These are phyloP conservation scores for Chionodraco myersi DNA, from an alignment of 2,113 vertebrate species.

Conservation along the genomic window DNA sequence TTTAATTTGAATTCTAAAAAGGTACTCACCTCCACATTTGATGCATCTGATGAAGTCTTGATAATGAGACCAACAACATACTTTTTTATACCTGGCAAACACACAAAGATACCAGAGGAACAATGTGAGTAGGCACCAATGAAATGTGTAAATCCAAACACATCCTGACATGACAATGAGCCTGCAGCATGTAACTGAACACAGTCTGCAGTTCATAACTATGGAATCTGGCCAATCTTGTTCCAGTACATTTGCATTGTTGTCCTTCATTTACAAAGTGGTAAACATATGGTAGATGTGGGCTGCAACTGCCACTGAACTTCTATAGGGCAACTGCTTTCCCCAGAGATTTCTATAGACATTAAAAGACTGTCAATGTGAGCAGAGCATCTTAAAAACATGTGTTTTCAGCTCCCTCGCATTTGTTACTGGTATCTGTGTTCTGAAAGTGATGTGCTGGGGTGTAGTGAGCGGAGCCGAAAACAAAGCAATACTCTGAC, in stretches of 20 bases:
- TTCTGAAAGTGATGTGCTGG: constrained; percentile 45
- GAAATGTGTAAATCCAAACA: constrained; percentile 10
- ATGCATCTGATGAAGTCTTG: constrained; percentile 97
- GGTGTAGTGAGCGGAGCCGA: constrained; percentile 70
- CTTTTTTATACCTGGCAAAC: constrained; percentile 95
- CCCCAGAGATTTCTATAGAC: constrained; percentile 31
- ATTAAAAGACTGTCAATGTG: constrained; percentile 50
- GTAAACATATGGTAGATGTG: constrained; percentile 25
- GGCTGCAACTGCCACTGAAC: constrained; percentile 58
- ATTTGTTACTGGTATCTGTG: constrained; percentile 28
- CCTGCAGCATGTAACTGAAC: constrained; percentile 51
- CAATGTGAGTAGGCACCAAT: constrained; percentile 18
- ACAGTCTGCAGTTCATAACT: constrained; percentile 38
- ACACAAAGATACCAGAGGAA: constrained; percentile 53
- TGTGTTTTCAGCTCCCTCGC: constrained; percentile 58
- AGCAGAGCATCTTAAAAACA: constrained; percentile 57
- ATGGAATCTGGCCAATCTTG: constrained; percentile 36
- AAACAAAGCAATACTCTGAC: constrained; percentile 77
- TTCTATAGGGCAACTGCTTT: constrained; percentile 17
- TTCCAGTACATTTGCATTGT: constrained; percentile 18
- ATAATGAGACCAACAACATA: constrained; percentile 99
- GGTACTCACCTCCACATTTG: constrained; percentile 93
- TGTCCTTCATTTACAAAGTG: constrained; percentile 32
- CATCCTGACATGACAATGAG: constrained; percentile 51
- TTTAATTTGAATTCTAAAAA: neutral